These are phyloP conservation scores for Pangasius larnaudii DNA, from an alignment of 2,797 vertebrate genomes.

Conservation along the genomic window DNA sequence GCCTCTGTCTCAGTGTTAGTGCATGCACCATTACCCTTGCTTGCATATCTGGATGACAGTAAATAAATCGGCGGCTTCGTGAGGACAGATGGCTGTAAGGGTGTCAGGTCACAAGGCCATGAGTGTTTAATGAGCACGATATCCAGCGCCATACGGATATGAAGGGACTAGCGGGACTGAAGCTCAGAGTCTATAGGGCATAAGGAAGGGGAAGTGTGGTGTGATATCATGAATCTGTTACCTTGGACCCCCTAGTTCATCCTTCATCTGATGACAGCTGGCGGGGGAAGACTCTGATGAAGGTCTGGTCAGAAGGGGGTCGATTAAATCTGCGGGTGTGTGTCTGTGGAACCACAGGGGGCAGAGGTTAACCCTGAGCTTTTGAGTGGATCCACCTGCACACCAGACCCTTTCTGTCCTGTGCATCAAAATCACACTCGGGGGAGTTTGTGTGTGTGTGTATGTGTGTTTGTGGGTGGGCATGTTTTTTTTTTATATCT, in stretches of 20 bases:
- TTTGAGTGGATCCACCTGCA: slow-evolving; percentile 37
- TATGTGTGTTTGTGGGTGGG: slow-evolving; percentile 31
- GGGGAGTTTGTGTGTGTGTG: slow-evolving; percentile 28
- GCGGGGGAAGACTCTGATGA: slow-evolving; percentile 46
- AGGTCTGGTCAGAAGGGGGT: slow-evolving; percentile 48
- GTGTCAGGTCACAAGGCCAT: slow-evolving; percentile 19
- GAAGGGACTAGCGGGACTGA: slow-evolving; percentile 23
- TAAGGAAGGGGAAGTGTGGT: slow-evolving; percentile 13
- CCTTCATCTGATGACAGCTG: slow-evolving; percentile 58
- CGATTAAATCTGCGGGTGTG: slow-evolving; percentile 37
- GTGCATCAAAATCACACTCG: neutral
- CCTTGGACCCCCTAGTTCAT: slow-evolving; percentile 32
- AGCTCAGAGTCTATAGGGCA: slow-evolving; percentile 9
- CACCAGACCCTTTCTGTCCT: slow-evolving; percentile 21
- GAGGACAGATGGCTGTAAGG: slow-evolving; percentile 31
- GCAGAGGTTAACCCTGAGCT: slow-evolving; percentile 40
- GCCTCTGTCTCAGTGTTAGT: neutral
- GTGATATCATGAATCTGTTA: slow-evolving; percentile 41
- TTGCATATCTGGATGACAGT: slow-evolving; percentile 24
- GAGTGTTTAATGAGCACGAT: slow-evolving; percentile 32
- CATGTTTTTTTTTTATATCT: neutral
- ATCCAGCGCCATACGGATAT: slow-evolving; percentile 19
- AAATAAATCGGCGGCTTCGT: slow-evolving; percentile 1
- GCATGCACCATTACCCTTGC: slow-evolving; percentile 17
- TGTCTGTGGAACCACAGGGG: slow-evolving; percentile 20